Conservation (phyloP, 2,797 vertebrate genomes). For the Tapirus indicus region DNA sequence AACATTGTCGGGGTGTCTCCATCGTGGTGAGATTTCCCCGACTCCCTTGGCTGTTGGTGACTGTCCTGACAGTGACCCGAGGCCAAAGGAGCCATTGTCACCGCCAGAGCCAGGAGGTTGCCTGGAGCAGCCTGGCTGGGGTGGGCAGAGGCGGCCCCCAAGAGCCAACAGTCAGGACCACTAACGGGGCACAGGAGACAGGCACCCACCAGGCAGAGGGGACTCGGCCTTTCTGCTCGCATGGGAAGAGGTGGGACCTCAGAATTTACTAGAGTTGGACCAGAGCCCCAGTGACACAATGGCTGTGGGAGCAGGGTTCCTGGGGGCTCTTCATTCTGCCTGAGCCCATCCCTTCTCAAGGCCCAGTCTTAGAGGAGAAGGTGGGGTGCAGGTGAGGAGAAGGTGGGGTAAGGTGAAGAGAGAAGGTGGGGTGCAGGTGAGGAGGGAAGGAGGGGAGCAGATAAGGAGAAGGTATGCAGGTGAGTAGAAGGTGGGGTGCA, state of each 20-base stretch:
- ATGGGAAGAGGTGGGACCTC: neutral
- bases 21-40: neutral
- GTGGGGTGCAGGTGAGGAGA: neutral
- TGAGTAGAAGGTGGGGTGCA: too few species aligned
- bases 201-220: neutral
- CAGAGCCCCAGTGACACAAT: neutral
- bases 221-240: neutral
- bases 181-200: neutral
- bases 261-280: neutral
- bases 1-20: neutral
- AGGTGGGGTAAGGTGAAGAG: neutral
- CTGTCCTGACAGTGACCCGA: neutral
- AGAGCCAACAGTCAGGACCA: neutral
- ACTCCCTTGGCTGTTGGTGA: neutral
- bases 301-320: too few species aligned
- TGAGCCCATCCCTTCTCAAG: too few species aligned
- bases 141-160: neutral
- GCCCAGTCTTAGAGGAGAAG: neutral
- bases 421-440: too few species aligned
- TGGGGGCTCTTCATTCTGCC: too few species aligned
- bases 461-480: too few species aligned
- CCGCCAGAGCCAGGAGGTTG: neutral
- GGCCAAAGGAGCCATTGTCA: neutral
- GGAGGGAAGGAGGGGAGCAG: rapidly evolving
- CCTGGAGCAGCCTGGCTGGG: neutral